A percentile compares a stretch with the other conserved stretches of the same genome.
Evolutionary conservation across 2,797 vertebrate species (phyloP).

Genomic region (Muscicapa comitata): DNA sequence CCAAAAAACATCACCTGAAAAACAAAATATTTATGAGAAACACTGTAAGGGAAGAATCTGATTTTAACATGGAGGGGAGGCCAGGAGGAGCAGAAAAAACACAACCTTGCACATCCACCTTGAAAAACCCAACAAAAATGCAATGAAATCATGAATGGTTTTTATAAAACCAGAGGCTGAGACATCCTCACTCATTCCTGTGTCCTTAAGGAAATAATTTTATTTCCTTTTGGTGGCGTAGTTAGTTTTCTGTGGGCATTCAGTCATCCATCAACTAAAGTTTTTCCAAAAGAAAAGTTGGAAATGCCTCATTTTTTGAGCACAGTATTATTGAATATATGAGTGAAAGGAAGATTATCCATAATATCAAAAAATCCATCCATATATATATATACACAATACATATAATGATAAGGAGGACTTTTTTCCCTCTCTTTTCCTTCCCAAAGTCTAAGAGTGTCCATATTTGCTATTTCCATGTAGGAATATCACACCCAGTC

Average conservation of each 20-base stretch:
- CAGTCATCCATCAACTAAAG: not conserved
- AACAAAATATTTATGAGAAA: not conserved
- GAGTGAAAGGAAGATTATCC: not conserved
- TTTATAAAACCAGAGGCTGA: not conserved
- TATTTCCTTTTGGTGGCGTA: not conserved
- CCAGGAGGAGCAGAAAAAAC: not conserved
- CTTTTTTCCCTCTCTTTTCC: not conserved
- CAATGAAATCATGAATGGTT: not conserved
- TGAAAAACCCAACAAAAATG: not conserved
- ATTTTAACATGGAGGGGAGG: not conserved
- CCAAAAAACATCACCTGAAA: not conserved
- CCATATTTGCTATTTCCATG: not conserved
- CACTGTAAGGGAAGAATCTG: rapidly evolving
- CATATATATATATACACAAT: not conserved
- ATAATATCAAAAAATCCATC: not conserved
- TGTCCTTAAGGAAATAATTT: not conserved
- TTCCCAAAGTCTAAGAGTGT: not conserved
- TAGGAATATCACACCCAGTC: not conserved
- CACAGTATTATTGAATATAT: rapidly evolving
- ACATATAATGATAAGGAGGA: not conserved
- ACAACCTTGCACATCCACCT: not conserved
- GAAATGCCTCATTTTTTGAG: not conserved
- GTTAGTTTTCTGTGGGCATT: not conserved
- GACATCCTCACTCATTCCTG: not conserved
- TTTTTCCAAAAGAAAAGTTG: not conserved